Evolutionary conservation across 2,797 vertebrate genomes (phyloP).

Genomic region (Hipposideros larvatus): DNA sequence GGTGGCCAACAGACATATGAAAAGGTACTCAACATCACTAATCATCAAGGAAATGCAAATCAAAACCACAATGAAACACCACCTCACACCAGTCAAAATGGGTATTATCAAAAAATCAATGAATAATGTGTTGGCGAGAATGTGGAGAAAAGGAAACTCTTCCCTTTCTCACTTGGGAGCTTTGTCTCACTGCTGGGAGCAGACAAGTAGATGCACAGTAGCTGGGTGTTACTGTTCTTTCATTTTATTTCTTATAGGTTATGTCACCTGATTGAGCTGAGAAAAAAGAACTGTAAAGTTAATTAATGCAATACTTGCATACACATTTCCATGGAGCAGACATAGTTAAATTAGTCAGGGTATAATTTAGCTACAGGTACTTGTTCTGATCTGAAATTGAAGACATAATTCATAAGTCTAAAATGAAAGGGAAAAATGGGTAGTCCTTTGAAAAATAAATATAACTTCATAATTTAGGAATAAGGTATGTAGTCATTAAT

Average conservation of each 20-base stretch:
- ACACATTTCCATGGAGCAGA: background rate
- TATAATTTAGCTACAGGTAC: conserved; percentile 42
- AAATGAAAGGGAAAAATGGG: conserved; percentile 20
- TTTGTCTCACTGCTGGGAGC: background rate
- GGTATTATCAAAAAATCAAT: no score
- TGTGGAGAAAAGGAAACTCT: no score
- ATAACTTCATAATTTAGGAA: conserved; percentile 36
- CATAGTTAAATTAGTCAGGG: conserved; percentile 57
- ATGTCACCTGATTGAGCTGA: conserved; percentile 7
- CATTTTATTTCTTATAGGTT: background rate
- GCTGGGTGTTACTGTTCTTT: background rate
- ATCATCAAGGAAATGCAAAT: no score
- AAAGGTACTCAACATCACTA: no score
- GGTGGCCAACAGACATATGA: no score
- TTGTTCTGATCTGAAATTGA: conserved; percentile 38
- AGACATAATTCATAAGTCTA: background rate
- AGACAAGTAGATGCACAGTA: background rate
- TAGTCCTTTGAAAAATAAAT: conserved; percentile 21
- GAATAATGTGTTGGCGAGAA: no score
- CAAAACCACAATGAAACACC: no score
- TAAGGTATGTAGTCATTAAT: conserved; percentile 47
- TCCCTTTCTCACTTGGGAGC: background rate
- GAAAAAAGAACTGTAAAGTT: background rate
- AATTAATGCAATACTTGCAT: background rate
- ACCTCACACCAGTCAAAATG: no score